Base-by-base conservation (phyloP, 1,140 invertebrate species). In the Trichogramma pretiosum region DNA sequence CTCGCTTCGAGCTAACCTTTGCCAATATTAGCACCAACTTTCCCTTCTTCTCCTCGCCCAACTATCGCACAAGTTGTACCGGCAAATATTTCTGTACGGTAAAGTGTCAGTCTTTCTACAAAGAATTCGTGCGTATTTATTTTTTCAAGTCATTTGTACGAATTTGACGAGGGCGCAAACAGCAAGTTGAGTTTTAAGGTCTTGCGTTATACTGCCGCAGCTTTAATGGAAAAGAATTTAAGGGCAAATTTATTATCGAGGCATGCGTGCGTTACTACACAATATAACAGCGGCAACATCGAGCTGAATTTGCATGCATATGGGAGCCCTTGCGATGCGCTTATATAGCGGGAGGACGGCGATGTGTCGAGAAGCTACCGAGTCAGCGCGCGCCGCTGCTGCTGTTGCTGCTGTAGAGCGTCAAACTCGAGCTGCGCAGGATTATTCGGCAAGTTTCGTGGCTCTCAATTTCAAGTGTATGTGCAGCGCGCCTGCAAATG, bases 1-100 rank as follows among this genome's bases (percentile, higher is more conserved):
- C n/a, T n/a, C n/a, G n/a, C n/a, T n/a, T 37, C 37, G 14, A n/a
- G 45, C 28, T 14, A 38, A 44, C 48, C 36, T 48, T 9, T 28
- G 34, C 42, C 38, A 42, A 50, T 50, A 41, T 45, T 39, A 39
- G 45, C 36, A 34, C 36, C 19, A 13, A 32, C 23, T 18, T 14
- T 22, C 34, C 10, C 18, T 32, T 5, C 16, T 3, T 40, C 37
- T 5, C 35, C 0, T 40, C 19, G n/a, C 21, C 11, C 38, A n/a
- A n/a, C n/a, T n/a, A n/a, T n/a, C n/a, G n/a, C n/a, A n/a, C n/a
- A n/a, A n/a, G n/a, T n/a, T n/a, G n/a, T n/a, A n/a, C n/a, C n/a
- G n/a, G n/a, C n/a, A n/a, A n/a, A n/a, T n/a, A n/a, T n/a, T n/a
- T n/a, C n/a, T n/a, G n/a, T n/a, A n/a, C n/a, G n/a, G n/a, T n/a